Percentiles rank a stretch among this genome's conserved stretches.
phyloP scores from a whole-genome alignment of 2,797 vertebrate genomes.

The Microctenopoma steveboyesi region DNA sequence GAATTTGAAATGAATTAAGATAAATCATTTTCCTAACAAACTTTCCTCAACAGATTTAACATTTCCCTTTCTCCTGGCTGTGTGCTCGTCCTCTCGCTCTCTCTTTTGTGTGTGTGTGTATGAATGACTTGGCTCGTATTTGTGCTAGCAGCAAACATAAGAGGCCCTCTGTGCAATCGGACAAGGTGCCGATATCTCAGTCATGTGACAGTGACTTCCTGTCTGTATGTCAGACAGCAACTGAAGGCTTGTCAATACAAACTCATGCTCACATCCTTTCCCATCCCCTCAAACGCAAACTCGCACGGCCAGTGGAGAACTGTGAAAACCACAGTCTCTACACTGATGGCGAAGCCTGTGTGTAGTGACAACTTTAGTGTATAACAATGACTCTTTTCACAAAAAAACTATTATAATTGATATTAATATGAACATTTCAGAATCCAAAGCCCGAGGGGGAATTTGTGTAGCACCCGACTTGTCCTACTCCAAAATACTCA shows the following conservation, averaged over 20 bases:
- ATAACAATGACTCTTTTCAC: background rate
- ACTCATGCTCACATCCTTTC: conserved; percentile 72
- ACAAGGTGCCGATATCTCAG: conserved; percentile 84
- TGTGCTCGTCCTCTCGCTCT: conserved; percentile 25
- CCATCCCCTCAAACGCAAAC: conserved; percentile 73
- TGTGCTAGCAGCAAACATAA: conserved; percentile 80
- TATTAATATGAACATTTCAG: background rate
- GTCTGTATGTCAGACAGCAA: conserved; percentile 74
- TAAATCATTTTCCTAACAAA: background rate
- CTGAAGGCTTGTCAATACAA: conserved; percentile 83
- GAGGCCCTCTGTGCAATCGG: conserved; percentile 75
- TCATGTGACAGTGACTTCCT: conserved; percentile 85
- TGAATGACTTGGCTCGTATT: conserved; percentile 68
- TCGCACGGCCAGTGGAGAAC: conserved; percentile 23
- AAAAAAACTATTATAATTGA: background rate
- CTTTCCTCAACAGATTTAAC: background rate
- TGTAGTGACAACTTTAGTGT: background rate
- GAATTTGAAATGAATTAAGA: background rate
- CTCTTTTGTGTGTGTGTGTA: conserved; percentile 34
- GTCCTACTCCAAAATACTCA: background rate
- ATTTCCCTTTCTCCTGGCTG: conserved; percentile 16
- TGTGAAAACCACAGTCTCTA: background rate
- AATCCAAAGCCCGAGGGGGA: background rate
- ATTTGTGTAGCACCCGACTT: conserved; percentile 6
- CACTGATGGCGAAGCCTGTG: background rate